Evolutionary conservation across 2,797 vertebrate species (phyloP).

Genomic region (Cryptoprocta ferox): DNA sequence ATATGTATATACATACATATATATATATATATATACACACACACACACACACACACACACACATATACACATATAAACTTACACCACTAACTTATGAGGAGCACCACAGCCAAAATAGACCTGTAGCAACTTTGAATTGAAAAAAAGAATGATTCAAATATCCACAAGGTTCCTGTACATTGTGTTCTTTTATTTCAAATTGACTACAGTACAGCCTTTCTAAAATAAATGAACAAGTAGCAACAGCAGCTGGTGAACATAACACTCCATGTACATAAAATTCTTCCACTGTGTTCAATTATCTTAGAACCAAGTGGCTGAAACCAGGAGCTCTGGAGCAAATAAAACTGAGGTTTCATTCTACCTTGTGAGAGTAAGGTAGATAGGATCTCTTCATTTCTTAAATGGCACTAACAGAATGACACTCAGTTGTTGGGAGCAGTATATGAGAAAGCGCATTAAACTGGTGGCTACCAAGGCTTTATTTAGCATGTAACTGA

Average conservation of each 20-base stretch:
- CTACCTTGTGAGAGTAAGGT: background rate
- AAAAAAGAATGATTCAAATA: background rate
- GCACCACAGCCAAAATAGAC: constrained; percentile 22
- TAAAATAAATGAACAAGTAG: background rate
- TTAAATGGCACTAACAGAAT: background rate
- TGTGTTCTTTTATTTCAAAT: background rate
- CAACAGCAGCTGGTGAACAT: background rate
- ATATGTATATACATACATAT: background rate
- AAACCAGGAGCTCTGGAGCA: background rate
- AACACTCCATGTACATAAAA: background rate
- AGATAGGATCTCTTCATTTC: background rate
- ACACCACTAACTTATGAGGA: background rate
- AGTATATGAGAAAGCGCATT: background rate
- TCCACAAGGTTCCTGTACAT: background rate
- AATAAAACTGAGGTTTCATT: background rate
- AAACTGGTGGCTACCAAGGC: background rate
- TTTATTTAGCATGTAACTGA: background rate
- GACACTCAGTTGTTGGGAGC: background rate
- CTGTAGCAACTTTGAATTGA: background rate
- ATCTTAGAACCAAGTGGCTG: background rate
- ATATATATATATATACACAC: background rate
- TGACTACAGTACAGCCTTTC: background rate
- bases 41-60: too few species aligned
- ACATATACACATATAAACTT: background rate
- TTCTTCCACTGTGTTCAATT: background rate